Conservation (phyloP, 64 coral and sea anemone species). For the Catalaphyllia jardinei region DNA sequence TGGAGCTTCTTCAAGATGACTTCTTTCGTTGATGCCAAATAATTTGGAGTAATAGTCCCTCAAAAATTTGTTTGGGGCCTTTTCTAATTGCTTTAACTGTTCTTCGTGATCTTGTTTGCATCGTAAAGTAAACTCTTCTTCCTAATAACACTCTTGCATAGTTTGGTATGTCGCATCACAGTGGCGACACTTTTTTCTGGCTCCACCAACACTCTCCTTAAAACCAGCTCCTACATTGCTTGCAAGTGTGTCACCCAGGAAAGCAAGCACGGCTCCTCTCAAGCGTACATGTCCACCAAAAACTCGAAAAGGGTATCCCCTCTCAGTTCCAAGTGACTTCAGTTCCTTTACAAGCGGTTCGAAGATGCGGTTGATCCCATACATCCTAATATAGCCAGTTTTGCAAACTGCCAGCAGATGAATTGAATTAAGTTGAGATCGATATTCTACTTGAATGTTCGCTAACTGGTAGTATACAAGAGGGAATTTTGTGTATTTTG, state of each 20-base stretch:
- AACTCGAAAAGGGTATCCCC: conserved; percentile 25
- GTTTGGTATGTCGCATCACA: conserved; percentile 26
- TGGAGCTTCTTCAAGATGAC: conserved; percentile 4
- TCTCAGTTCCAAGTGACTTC: conserved; percentile 15
- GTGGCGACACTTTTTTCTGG: conserved; percentile 26
- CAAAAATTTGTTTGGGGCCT: conserved; percentile 18
- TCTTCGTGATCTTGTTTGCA: conserved; percentile 4
- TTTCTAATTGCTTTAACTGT: conserved; percentile 1
- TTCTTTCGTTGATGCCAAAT: conserved; percentile 24
- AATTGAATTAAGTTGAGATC: conserved; percentile 31
- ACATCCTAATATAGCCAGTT: conserved; percentile 7
- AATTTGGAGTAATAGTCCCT: conserved; percentile 29
- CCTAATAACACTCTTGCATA: conserved; percentile 29
- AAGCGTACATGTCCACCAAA: conserved; percentile 1
- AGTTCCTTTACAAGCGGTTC: conserved; percentile 38
- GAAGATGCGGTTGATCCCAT: conserved; percentile 33
- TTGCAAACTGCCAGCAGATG: conserved; percentile 32
- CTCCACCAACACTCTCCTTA: conserved; percentile 34
- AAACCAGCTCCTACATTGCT: conserved; percentile 20
- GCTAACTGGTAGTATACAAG: conserved; percentile 44
- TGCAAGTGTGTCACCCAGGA: conserved; percentile 35
- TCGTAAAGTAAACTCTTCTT: conserved; percentile 38
- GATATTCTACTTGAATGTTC: conserved; percentile 28
- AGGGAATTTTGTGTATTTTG: conserved; percentile 35
- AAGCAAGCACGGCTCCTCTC: conserved; percentile 14